A percentile compares a stretch with the other conserved stretches of the same genome.
Conservation (phyloP, 2,888 invertebrate species). For the Eurytoma californica region DNA sequence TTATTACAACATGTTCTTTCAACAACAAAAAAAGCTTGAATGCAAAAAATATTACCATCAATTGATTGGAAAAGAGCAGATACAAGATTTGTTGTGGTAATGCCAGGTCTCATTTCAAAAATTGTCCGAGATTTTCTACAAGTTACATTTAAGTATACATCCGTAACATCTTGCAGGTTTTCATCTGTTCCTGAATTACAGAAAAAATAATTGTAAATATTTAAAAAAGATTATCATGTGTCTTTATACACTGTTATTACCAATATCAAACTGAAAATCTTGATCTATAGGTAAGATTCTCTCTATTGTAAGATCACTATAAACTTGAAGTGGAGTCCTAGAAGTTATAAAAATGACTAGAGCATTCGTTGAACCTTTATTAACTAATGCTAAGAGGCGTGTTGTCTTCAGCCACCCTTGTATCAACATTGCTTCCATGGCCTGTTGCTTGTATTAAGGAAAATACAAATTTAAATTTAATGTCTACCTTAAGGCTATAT, state of each 20-base stretch:
- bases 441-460: constrained; percentile 67
- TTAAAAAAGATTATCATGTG: constrained; percentile 1
- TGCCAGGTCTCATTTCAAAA: constrained; percentile 78
- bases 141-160: constrained; percentile 77
- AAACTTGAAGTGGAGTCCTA: constrained; percentile 82
- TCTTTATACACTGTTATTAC: constrained; percentile 71
- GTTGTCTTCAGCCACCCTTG: constrained; percentile 77
- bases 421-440: constrained; percentile 75
- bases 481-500: constrained; percentile 32
- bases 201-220: constrained; percentile 6
- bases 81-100: constrained; percentile 83
- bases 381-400: constrained; percentile 79
- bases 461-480: constrained; percentile 31
- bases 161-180: constrained; percentile 75
- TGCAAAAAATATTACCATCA: constrained; percentile 77
- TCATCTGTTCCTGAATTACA: constrained; percentile 75
- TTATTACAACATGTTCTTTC: constrained; percentile 24
- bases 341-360: constrained; percentile 79
- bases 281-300: constrained; percentile 88
- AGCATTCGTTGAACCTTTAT: constrained; percentile 78
- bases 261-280: constrained; percentile 86
- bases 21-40: constrained; percentile 8
- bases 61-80: constrained; percentile 85
- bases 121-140: constrained; percentile 76
- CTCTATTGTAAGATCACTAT: constrained; percentile 87